Evolutionary conservation across 2,797 vertebrate species (phyloP), one percentile per base, ranked within the genome.

Genomic region (Mionectes olivaceus): DNA sequence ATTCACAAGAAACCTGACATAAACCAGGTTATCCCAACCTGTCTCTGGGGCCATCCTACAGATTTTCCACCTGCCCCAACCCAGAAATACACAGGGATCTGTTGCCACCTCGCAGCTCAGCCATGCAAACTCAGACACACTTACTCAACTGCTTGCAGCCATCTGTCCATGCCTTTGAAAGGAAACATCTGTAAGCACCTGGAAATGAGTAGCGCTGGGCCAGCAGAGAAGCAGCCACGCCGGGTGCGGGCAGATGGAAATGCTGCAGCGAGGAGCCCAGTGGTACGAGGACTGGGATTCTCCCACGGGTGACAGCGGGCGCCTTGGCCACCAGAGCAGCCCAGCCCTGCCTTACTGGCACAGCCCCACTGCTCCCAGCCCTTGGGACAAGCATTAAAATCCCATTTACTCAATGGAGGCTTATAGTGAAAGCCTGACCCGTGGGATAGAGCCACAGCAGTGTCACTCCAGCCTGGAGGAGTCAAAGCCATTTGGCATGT

Each of bases 151-250:
- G 84, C 87, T 68, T 68, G 82, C 49, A 96, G 93, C 84, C 93
- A 93, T 94, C 93, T 91, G 89, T 74, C 89, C 74, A 3, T 33
- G 73, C 61, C 52, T 92, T 57, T 2, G 10, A 91, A 70, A 77
- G 81, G 33, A 86, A 61, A 78, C 87, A 92, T 75, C 87, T 92
- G 84, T 10, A 89, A 78, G 46, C 87, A 94, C 57, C 87, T 94
- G 94, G 84, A 92, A 93, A 61, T 0, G 0, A 83, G 64, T 32
- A 89, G 64, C 17, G 1, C 4, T 9, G 46, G 89, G 56, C 41
- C 52, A 61, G 30, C 2, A 2, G 49, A 74, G 83, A 56, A 61
- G 77, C 43, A 49, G 30, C 47, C 55, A 18, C 0, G 0, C 16
- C 4, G 2, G 5, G 64, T 35, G 37, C 0, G 0, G 50, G 47